Evolutionary conservation across 1,140 invertebrate species (phyloP).

Genomic region (Aculops lycopersici): DNA sequence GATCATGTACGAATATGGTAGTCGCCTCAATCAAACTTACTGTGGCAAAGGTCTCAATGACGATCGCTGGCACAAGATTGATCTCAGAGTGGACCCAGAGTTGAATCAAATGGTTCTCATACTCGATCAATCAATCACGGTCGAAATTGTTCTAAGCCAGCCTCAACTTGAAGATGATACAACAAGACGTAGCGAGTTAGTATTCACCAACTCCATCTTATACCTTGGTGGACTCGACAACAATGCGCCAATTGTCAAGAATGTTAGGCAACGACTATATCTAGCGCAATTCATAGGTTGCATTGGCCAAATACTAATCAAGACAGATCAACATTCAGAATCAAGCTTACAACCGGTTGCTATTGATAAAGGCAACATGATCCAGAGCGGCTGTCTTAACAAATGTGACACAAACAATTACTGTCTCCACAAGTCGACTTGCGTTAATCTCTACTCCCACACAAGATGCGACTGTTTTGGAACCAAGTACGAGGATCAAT

Average conservation of each 20-base stretch:
- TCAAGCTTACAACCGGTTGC: constrained; percentile 41
- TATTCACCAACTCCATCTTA: too few relatives aligned
- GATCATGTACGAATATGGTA: constrained; percentile 57
- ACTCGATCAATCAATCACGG: constrained; percentile 28
- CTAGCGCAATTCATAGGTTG: constrained; percentile 70
- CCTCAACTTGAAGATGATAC: too few relatives aligned
- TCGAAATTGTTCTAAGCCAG: too few relatives aligned
- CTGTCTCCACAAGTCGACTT: constrained; percentile 43
- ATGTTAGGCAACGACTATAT: constrained; percentile 58
- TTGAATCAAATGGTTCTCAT: constrained; percentile 39
- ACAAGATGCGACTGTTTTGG: constrained; percentile 64
- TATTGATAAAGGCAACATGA: constrained; percentile 32
- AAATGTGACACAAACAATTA: constrained; percentile 40
- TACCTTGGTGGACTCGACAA: constrained; percentile 29
- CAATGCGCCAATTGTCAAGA: constrained; percentile 29
- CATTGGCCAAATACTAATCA: constrained; percentile 45
- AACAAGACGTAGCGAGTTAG: too few relatives aligned
- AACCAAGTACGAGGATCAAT: constrained; percentile 52
- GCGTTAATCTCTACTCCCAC: constrained; percentile 56
- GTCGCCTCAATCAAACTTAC: constrained; percentile 19
- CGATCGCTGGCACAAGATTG: constrained; percentile 56
- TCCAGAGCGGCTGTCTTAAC: constrained; percentile 16
- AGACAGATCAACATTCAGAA: constrained; percentile 37
- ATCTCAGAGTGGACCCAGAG: constrained; percentile 45
- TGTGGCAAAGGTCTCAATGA: constrained; percentile 29